Evolutionary conservation across 2,888 invertebrate genomes (phyloP), one percentile per base, ranked within the genome.

Genomic region (Hypercompe scribonia): DNA sequence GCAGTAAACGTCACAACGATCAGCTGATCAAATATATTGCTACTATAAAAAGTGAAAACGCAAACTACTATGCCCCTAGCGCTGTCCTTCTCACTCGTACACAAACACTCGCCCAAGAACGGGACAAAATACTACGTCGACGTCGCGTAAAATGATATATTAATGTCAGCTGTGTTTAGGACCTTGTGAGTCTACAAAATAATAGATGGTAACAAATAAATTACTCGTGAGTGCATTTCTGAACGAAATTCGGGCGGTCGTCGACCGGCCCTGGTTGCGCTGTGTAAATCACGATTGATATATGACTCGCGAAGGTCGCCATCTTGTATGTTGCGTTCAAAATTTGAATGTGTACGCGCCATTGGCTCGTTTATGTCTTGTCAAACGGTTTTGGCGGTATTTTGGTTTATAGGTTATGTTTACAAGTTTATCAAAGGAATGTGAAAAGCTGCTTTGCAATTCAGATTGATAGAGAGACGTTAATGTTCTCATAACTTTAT

Each of bases 11-110:
- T 95, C 95, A 94, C 91, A 89, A 85, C 94, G 95, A 95, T 95
- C 95, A 95, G 95, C 95, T 95, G 95, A 95, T 95, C 95, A 95
- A 95, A 95, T 95, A 95, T 94, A 95, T 95, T 94, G 93, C 95
- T 94, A 93, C 95, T 95, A 95, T 95, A 95, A 95, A 95, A 95
- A 95, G 95, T 95, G 95, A 95, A 95, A 95, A 95, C 95, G 91
- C 92, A 89, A 94, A 94, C 93, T 91, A 92, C 91, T 92, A 90
- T 88, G 90, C 89, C 90, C 90, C 90, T 85, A 85, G 84, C 76
- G 75, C 87, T 75, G 88, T 95, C 93, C 85, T 89, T 83, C 76
- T 94, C 91, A 46, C 75, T 68, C 90, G 58, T 76, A 71, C 74
- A 75, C 61, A 54, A 18, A 28, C 28, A 46, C 34, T 72, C 68